phyloP scores from a whole-genome alignment of 2,888 invertebrate genomes.

The Chymomyza amoena region DNA sequence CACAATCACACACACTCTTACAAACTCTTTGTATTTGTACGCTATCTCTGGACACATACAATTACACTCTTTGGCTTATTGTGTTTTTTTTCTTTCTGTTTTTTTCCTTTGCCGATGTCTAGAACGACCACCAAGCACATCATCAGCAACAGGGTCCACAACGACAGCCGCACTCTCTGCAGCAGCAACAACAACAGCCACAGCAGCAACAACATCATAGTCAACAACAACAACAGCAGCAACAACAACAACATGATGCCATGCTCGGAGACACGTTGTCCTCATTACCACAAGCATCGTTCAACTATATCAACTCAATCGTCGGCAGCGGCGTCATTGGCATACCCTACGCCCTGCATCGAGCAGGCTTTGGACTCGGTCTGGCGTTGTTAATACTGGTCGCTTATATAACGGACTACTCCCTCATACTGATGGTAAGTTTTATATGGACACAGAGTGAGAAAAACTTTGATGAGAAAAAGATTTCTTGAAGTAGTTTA shows the following conservation, averaged over 20 bases:
- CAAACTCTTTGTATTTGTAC: not conserved
- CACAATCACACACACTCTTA: conserved; percentile 6
- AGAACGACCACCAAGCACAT: conserved; percentile 70
- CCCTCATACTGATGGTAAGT: conserved; percentile 87
- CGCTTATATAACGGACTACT: conserved; percentile 89
- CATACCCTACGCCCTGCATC: conserved; percentile 89
- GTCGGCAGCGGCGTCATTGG: conserved; percentile 93
- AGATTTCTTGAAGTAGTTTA: no score
- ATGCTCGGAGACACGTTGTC: conserved; percentile 81
- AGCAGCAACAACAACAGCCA: conserved; percentile 13
- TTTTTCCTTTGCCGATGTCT: conserved; percentile 14
- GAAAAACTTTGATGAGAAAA: no score
- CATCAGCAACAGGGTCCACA: conserved; percentile 57
- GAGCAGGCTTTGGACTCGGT: conserved; percentile 89
- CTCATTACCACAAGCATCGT: conserved; percentile 87
- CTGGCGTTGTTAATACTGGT: conserved; percentile 84
- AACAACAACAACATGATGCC: conserved; percentile 38
- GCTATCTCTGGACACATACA: not conserved
- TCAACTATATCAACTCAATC: conserved; percentile 93
- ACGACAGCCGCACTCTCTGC: conserved; percentile 42
- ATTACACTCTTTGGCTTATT: conserved; percentile 27
- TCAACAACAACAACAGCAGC: conserved; percentile 33
- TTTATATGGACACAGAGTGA: no score
- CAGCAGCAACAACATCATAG: conserved; percentile 27
- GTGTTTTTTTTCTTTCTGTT: conserved; percentile 44